Base-by-base conservation (phyloP, 2,888 invertebrate genomes). In the Cylloceria caligata region DNA sequence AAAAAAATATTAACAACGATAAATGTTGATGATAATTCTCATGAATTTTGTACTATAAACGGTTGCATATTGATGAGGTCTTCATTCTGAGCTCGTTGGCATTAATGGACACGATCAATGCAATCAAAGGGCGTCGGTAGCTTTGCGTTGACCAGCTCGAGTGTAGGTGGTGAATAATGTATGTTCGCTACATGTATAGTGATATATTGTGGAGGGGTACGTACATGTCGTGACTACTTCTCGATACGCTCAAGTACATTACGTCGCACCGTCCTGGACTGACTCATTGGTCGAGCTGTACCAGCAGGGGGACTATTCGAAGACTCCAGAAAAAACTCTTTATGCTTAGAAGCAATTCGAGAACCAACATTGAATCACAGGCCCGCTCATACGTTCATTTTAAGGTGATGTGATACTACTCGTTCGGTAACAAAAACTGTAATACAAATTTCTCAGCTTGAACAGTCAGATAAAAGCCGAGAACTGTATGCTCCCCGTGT, bases 61-160 rank as follows among this genome's bases (percentile, higher is more conserved):
- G 13, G 42, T 30, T 55, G 45, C 45, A 36, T 69, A 76, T 84
- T 78, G 79, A 75, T 76, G 69, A 80, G 75, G 52, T 80, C 75
- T 78, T 75, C 64, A 80, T 83, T 62, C 68, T 19, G 19, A 55
- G 55, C 30, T 55, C 47, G 62, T 67, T 71, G 77, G 73, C 69
- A 82, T 85, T 82, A 85, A 84, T 80, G 67, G 55, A 60, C 47
- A 55, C 81, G 77, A 85, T 83, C 75, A 80, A 62, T 73, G 60
- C 80, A 80, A 84, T 85, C 81, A 83, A 85, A 85, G 74, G 71
- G 55, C 39, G 78, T 69, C 79, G 80, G 71, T 74, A 71, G 80
- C 67, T 83, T 77, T 79, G 62, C 52, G 65, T 39, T 47, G 19
- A 68, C 62, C 27, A 19, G 24, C 24, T 16, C 13, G 49, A 52